Evolutionary conservation across 2,888 invertebrate genomes (phyloP).

Genomic region (Petrolisthes cinctipes): DNA sequence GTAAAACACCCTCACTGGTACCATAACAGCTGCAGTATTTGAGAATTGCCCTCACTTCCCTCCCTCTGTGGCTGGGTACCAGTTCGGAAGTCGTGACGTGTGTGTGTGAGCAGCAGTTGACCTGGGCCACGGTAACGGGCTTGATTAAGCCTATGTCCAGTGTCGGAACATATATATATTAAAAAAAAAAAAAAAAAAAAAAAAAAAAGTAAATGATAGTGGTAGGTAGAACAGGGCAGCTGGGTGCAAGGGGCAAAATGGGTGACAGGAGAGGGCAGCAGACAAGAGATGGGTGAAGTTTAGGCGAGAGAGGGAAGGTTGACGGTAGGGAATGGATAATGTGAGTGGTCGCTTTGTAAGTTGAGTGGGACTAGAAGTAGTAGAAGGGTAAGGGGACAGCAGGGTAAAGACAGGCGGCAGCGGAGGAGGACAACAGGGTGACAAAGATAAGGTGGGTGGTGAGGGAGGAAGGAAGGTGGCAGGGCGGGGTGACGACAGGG

Average conservation of each 20-base stretch:
- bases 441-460: background rate
- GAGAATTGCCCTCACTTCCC: no score
- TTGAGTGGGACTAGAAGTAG: background rate
- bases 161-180: no score
- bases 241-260: background rate
- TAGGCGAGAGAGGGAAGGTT: background rate
- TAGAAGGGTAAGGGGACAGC: background rate
- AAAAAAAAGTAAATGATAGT: no score
- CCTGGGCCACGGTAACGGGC: no score
- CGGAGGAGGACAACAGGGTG: background rate
- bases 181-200: no score
- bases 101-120: no score
- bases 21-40: no score
- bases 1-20: no score
- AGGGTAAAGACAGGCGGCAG: background rate
- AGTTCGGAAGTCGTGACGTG: no score
- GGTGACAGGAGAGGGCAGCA: background rate
- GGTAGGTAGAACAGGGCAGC: no score
- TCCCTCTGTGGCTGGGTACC: no score
- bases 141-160: no score
- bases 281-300: background rate
- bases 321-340: background rate
- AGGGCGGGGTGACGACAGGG: constrained; percentile 19
- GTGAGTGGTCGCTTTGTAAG: background rate
- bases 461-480: background rate